Conservation (phyloP, 2,113 vertebrate species). For the Chaetops frenatus region DNA sequence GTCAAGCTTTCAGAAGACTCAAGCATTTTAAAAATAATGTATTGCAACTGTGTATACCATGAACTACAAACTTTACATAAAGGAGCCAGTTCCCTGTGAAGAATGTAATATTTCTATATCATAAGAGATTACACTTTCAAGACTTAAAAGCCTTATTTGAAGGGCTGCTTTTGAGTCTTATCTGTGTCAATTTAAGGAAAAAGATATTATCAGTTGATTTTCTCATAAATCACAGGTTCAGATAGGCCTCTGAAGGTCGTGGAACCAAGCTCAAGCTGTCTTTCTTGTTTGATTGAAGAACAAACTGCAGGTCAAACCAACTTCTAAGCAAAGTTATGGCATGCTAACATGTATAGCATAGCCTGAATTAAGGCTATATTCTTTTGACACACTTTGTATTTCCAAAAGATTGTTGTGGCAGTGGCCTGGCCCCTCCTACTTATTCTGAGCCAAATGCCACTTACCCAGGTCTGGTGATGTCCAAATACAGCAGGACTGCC, state of each 20-base stretch:
- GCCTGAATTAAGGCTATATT: neutral
- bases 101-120: neutral
- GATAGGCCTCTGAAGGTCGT: neutral
- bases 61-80: neutral
- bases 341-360: neutral
- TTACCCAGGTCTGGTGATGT: neutral
- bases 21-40: neutral
- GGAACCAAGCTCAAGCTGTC: neutral
- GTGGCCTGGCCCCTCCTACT: neutral
- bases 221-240: neutral
- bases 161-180: neutral
- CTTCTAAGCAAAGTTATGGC: neutral
- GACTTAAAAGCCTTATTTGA: neutral
- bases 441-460: neutral
- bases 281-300: neutral
- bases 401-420: neutral
- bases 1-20: neutral
- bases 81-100: neutral
- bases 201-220: neutral
- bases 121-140: neutral
- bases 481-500: accelerated
- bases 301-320: neutral
- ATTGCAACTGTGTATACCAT: neutral
- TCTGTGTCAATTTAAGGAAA: neutral
- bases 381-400: neutral